These are phyloP conservation scores for Andrena bicolor DNA, from an alignment of 2,888 invertebrate genomes.

Conservation along the genomic window DNA sequence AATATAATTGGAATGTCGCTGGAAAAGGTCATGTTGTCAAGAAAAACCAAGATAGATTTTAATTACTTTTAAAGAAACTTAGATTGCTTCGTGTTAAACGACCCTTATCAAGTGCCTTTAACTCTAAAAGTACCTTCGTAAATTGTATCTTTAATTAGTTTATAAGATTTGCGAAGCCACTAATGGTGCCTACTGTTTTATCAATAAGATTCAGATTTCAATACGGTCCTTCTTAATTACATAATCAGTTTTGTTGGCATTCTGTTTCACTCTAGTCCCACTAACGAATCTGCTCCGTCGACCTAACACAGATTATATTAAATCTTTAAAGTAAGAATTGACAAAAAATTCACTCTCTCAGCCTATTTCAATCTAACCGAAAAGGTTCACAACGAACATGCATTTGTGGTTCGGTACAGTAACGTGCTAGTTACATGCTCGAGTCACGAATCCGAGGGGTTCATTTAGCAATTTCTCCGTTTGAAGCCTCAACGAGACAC, in stretches of 20 bases:
- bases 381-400: no score
- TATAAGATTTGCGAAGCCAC: not conserved
- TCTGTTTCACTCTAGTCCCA: no score
- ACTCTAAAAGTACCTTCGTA: slow-evolving; percentile 2
- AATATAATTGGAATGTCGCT: no score
- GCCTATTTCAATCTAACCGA: no score
- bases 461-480: slow-evolving; percentile 19
- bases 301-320: no score
- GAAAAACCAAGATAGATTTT: slow-evolving; percentile 15
- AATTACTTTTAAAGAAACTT: slow-evolving; percentile 14
- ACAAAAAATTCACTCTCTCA: no score
- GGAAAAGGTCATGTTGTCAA: not conserved
- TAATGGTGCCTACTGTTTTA: not conserved
- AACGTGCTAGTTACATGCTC: not conserved
- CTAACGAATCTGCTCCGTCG: no score
- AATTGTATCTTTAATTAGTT: slow-evolving; percentile 31
- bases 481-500: slow-evolving; percentile 16
- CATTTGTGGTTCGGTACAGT: no score
- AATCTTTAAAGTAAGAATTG: no score
- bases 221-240: no score
- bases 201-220: no score
- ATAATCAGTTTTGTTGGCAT: no score
- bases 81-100: slow-evolving; percentile 18
- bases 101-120: slow-evolving; percentile 1
- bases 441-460: not conserved